phyloP scores from a whole-genome alignment of 1,140 invertebrate species.

The Drosophila teissieri region DNA sequence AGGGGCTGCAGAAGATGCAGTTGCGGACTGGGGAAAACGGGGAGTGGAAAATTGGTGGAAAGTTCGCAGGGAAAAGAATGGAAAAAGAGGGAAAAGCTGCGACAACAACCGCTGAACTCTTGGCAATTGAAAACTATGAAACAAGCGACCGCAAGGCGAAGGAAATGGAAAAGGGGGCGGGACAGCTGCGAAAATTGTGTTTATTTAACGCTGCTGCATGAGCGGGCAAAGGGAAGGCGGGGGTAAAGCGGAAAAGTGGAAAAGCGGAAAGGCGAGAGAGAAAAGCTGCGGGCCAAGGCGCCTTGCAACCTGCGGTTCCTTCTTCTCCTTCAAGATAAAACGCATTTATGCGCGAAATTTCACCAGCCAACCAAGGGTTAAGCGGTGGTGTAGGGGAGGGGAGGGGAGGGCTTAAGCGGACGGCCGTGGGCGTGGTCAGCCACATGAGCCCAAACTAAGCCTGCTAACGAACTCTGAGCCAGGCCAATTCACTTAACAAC shows the following conservation, averaged over 20 bases:
- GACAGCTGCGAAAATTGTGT: conserved; percentile 66
- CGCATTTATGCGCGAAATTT: conserved; percentile 57
- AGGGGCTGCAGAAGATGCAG: conserved; percentile 21
- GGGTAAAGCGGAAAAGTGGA: neutral
- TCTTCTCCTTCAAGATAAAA: conserved; percentile 29
- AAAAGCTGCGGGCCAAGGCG: conserved; percentile 34
- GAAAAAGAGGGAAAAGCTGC: conserved; percentile 12
- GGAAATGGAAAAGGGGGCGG: conserved; percentile 5
- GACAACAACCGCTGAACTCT: conserved; percentile 42
- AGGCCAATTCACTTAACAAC: conserved; percentile 75
- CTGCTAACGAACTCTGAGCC: conserved; percentile 41
- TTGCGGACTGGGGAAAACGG: neutral
- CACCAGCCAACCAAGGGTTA: conserved; percentile 6
- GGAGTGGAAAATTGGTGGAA: conserved; percentile 50
- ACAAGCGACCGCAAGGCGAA: conserved; percentile 53
- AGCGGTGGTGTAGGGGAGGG: neutral
- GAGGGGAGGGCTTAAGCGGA: neutral
- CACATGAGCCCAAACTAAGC: conserved; percentile 45
- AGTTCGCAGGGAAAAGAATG: conserved; percentile 40
- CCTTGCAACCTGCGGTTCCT: conserved; percentile 34
- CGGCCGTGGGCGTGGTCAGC: conserved; percentile 3
- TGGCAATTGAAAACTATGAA: conserved; percentile 68
- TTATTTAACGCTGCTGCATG: conserved; percentile 63
- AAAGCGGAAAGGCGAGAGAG: neutral
- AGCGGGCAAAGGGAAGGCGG: conserved; percentile 7